Evolutionary conservation across 2,888 invertebrate genomes (phyloP).

Genomic region (Imbricaverruca yamaguchii): DNA sequence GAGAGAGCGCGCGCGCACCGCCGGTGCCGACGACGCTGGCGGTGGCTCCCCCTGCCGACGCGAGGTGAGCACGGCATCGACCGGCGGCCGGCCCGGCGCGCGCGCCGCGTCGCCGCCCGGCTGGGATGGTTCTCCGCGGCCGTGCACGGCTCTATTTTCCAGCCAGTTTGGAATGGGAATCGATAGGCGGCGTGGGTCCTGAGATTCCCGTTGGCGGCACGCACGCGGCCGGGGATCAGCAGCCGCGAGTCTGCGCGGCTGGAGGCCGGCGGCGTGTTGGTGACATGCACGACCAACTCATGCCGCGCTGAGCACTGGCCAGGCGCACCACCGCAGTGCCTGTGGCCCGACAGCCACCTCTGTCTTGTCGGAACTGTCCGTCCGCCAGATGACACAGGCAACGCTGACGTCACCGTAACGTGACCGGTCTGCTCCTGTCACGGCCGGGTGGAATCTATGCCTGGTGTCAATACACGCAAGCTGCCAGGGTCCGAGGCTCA

Average conservation of each 20-base stretch:
- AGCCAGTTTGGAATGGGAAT: neutral
- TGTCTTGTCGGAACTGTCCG: no score
- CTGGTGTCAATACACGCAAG: no score
- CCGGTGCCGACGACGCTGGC: constrained; percentile 1
- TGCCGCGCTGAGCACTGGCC: no score
- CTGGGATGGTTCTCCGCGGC: neutral
- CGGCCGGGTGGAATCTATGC: no score
- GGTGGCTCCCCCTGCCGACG: constrained; percentile 9
- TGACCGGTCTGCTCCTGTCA: no score
- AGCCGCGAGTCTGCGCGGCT: neutral
- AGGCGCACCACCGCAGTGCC: no score
- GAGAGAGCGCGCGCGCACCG: neutral
- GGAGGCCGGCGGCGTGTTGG: neutral
- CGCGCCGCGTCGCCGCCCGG: neutral
- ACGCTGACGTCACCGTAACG: no score
- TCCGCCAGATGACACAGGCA: no score
- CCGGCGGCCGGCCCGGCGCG: neutral
- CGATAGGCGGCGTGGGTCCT: neutral
- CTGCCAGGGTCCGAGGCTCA: no score
- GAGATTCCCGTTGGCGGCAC: neutral
- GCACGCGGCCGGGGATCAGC: neutral
- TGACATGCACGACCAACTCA: neutral
- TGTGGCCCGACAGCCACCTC: no score
- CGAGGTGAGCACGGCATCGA: constrained; percentile 17
- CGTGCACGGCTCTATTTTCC: constrained; percentile 16